phyloP scores from a whole-genome alignment of 2,797 vertebrate species.

The Chaunax sp. region DNA sequence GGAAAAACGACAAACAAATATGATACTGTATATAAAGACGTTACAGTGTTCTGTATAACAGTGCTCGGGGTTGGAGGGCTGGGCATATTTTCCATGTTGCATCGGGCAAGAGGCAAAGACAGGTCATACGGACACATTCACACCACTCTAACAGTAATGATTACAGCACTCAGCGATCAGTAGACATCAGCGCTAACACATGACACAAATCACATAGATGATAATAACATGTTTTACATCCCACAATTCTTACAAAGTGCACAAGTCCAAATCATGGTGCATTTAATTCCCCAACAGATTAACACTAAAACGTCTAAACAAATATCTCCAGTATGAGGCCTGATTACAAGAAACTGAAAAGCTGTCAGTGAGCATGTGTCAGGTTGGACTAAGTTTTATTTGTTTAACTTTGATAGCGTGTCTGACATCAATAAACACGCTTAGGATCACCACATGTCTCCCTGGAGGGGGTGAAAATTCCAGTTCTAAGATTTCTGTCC shows the following conservation, averaged over 20 bases:
- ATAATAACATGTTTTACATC: not conserved
- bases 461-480: no score
- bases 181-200: not conserved
- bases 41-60: not conserved
- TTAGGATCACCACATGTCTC: no score
- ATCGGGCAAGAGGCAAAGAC: constrained; percentile 1
- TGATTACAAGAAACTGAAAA: no score
- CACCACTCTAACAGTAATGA: not conserved
- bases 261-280: not conserved
- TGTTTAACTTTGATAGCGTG: not conserved
- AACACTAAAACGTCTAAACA: no score
- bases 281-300: not conserved
- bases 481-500: not conserved
- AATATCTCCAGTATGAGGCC: no score
- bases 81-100: constrained; percentile 14
- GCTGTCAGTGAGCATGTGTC: constrained; percentile 9
- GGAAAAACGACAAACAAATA: no score
- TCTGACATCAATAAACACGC: no score
- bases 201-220: not conserved
- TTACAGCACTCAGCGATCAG: not conserved
- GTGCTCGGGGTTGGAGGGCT: not conserved
- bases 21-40: no score
- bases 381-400: constrained; percentile 36
- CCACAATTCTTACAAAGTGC: not conserved
- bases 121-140: not conserved